A percentile compares a stretch with the other conserved stretches of the same genome.
These are phyloP conservation scores for Gorilla gorilla DNA, from an alignment of 2,113 vertebrate species.

Conservation along the genomic window DNA sequence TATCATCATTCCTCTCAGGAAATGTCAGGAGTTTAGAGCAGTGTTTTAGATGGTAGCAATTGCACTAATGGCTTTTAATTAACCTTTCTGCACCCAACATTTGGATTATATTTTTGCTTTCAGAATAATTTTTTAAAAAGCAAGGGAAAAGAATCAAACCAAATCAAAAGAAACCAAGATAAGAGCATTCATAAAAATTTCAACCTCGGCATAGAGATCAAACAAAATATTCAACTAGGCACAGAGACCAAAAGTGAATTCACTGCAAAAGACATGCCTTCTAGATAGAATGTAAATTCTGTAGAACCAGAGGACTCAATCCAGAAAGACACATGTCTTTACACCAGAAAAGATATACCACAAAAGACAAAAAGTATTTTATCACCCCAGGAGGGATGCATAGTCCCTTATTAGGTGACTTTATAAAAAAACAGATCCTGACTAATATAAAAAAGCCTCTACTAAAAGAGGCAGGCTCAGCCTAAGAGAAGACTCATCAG, in stretches of 20 bases:
- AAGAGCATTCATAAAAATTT: background rate
- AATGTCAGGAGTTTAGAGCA: background rate
- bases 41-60: background rate
- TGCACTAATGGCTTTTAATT: background rate
- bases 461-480: background rate
- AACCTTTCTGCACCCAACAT: background rate
- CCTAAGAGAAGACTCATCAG: background rate
- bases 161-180: background rate
- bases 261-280: background rate
- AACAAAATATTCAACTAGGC: background rate
- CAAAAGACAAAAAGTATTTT: background rate
- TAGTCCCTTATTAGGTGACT: background rate
- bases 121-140: background rate
- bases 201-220: background rate
- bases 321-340: background rate
- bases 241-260: background rate
- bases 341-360: background rate
- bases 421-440: background rate
- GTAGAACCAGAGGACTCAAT: background rate
- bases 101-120: background rate
- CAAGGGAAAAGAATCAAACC: background rate
- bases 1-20: background rate
- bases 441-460: background rate
- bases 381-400: background rate
- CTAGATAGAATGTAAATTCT: background rate